Evolutionary conservation across 2,113 vertebrate genomes (phyloP).

Genomic region (Grammatotria lemairii): DNA sequence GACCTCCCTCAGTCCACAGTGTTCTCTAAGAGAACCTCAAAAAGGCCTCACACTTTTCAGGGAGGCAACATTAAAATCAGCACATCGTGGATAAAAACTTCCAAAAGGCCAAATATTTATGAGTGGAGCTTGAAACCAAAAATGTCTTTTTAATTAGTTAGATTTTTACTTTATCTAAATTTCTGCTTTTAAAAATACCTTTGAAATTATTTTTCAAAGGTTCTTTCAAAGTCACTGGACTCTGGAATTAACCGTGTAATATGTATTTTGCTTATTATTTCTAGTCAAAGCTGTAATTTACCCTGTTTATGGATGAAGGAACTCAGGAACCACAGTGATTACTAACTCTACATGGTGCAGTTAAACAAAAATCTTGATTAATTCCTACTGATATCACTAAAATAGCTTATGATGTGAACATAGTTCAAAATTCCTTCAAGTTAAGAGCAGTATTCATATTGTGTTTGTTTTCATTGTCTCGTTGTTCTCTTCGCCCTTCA

Average conservation of each 20-base stretch:
- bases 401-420: background rate
- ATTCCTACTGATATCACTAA: background rate
- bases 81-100: background rate
- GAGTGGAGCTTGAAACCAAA: background rate
- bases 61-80: background rate
- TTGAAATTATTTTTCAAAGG: background rate
- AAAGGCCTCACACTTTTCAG: background rate
- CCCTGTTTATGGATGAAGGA: background rate
- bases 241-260: background rate
- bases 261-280: background rate
- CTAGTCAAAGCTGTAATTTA: background rate
- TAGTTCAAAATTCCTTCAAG: background rate
- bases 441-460: background rate
- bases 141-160: background rate
- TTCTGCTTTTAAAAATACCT: background rate
- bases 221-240: background rate
- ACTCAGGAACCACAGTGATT: background rate
- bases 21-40: background rate
- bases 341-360: background rate
- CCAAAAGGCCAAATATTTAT: background rate
- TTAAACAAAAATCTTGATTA: background rate
- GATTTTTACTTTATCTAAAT: background rate
- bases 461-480: background rate
- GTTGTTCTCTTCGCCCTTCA: slow-evolving; percentile 18
- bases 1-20: background rate